Percentiles rank a stretch among this genome's conserved stretches.
phyloP scores from a whole-genome alignment of 2,113 vertebrate genomes.

The Erinaceus europaeus region DNA sequence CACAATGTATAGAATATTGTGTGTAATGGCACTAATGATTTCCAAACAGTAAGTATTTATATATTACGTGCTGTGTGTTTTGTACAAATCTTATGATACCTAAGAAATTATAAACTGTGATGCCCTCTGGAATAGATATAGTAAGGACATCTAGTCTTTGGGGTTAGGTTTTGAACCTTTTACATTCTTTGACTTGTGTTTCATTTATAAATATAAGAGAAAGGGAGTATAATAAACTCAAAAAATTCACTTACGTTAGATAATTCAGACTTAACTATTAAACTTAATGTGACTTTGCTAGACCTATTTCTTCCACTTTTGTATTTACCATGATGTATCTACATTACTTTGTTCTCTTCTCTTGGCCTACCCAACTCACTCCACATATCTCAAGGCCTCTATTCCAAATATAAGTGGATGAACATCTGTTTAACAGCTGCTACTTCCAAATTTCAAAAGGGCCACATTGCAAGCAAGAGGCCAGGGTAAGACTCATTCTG shows the following conservation, averaged over 20 bases:
- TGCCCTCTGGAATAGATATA: background rate
- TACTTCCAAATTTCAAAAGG: conserved; percentile 43
- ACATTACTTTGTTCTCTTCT: background rate
- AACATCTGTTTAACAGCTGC: conserved; percentile 52
- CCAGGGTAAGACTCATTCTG: conserved; percentile 47
- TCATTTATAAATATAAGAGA: background rate
- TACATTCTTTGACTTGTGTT: background rate
- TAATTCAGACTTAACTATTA: background rate
- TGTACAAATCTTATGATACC: background rate
- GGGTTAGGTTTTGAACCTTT: background rate
- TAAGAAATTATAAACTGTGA: background rate
- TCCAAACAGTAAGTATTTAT: background rate
- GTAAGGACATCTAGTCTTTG: background rate
- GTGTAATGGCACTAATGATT: background rate
- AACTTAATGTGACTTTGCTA: background rate
- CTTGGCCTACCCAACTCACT: background rate
- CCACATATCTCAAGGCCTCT: background rate
- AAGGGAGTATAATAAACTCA: too few species aligned
- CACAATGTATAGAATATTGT: background rate
- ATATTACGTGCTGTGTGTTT: background rate
- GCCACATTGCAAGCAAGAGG: conserved; percentile 22
- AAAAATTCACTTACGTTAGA: too few species aligned
- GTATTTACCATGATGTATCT: background rate
- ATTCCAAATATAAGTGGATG: conserved; percentile 33
- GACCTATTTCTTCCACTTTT: background rate